A percentile compares a stretch with the other conserved stretches of the same genome.
Conservation (phyloP, 2,113 vertebrate genomes). For the Danio rerio region GRCz12tu NC_133186.1:489501-490000, state of each 20-base stretch:
- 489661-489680: too few relatives aligned
- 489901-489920: neutral
- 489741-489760: neutral
- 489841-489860: neutral
- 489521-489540: too few relatives aligned
- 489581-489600: too few relatives aligned
- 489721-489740: neutral
- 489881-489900: neutral
- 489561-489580: too few relatives aligned
- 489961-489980: neutral
- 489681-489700: too few relatives aligned
- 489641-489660: too few relatives aligned
- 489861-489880: neutral
- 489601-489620: too few relatives aligned
- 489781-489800: conserved; percentile 1
- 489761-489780: neutral
- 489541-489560: too few relatives aligned
- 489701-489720: too few relatives aligned
- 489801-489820: conserved; percentile 29
- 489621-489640: too few relatives aligned
- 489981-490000: neutral
- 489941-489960: neutral
- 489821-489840: conserved; percentile 1
- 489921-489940: neutral
- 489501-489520: too few relatives aligned